Conservation (phyloP, 2,888 invertebrate species). For the Pemphredon lugubris region DNA sequence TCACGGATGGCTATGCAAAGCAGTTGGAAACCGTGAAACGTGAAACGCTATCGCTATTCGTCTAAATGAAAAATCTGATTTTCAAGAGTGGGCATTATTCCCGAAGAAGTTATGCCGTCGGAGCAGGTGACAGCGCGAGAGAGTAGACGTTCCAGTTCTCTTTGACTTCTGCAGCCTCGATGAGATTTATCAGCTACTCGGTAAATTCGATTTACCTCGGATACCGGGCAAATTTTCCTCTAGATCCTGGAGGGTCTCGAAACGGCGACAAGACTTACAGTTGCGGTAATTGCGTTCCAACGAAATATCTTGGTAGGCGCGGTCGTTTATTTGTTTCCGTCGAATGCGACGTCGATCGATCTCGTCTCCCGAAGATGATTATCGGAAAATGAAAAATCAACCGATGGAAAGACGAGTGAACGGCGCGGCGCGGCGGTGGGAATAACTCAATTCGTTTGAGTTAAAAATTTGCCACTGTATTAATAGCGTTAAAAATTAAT, state of each 20-base stretch:
- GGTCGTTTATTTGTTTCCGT: conserved; percentile 2
- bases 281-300: conserved; percentile 2
- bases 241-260: no score
- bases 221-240: no score
- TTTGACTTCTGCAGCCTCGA: neutral
- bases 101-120: conserved; percentile 12
- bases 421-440: neutral
- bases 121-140: neutral
- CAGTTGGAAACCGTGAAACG: conserved; percentile 31
- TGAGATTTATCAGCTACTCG: neutral
- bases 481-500: neutral
- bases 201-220: neutral
- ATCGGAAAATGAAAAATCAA: conserved; percentile 19
- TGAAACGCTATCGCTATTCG: conserved; percentile 33
- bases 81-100: conserved; percentile 2
- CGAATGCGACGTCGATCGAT: conserved; percentile 18
- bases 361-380: conserved; percentile 14
- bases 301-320: conserved; percentile 4
- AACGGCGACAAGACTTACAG: no score
- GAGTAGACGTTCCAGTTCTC: neutral
- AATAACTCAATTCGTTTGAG: conserved; percentile 15
- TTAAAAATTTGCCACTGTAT: conserved; percentile 2
- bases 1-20: conserved; percentile 44
- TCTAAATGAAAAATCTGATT: conserved; percentile 35
- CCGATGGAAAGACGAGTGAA: neutral